Evolutionary conservation across 2,797 vertebrate genomes (phyloP).

Genomic region (Tympanoctomys barrerae): DNA sequence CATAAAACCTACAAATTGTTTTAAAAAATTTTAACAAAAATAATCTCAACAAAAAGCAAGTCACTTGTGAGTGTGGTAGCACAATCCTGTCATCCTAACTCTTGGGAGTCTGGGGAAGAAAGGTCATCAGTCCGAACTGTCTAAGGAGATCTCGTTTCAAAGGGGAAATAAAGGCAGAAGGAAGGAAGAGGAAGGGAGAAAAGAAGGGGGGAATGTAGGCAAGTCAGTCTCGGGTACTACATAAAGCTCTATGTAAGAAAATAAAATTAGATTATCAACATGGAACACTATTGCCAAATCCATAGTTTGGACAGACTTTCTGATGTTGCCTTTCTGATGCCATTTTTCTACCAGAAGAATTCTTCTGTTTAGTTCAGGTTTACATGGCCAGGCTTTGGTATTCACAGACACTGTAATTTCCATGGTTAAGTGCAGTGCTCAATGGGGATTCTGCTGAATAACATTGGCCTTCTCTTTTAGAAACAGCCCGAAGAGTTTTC

Average conservation of each 20-base stretch:
- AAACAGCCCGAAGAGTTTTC: neutral
- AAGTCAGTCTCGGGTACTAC: slow-evolving; percentile 57
- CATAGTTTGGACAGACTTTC: neutral
- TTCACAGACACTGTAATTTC: neutral
- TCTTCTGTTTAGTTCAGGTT: neutral
- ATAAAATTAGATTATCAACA: neutral
- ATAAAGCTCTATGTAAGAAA: slow-evolving; percentile 26
- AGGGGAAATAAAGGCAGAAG: too few relatives aligned
- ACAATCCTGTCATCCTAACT: neutral
- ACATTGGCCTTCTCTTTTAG: neutral
- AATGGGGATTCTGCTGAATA: neutral
- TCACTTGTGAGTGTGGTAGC: neutral
- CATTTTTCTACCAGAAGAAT: neutral
- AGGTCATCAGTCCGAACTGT: neutral
- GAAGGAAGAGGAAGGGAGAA: too few relatives aligned
- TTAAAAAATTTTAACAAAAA: slow-evolving; percentile 62
- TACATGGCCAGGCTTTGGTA: neutral
- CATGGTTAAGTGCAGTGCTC: neutral
- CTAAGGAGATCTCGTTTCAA: neutral
- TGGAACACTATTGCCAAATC: neutral
- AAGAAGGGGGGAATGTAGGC: neutral
- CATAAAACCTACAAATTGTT: slow-evolving; percentile 33
- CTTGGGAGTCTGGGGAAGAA: neutral
- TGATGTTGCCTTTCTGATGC: neutral
- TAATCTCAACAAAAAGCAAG: slow-evolving; percentile 65